Evolutionary conservation across 2,113 vertebrate species (phyloP), one percentile per base, ranked within the genome.

Genomic region (Oophaga pumilio): DNA sequence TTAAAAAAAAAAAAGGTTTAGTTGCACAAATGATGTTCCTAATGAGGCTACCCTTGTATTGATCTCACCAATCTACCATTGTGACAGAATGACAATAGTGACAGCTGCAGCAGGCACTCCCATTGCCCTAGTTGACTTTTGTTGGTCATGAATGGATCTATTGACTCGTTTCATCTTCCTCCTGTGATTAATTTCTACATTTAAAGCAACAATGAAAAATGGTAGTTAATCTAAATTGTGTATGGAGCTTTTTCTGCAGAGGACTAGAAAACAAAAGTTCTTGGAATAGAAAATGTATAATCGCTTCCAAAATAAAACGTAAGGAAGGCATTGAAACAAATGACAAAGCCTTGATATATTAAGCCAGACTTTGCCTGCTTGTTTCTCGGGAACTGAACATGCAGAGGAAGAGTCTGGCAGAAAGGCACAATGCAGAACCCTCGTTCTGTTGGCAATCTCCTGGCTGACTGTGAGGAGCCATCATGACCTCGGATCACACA

Each of bases 351-450:
- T 43, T 60, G 26, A 18, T 43, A 60, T 43, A 59, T 28, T 10
- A 28, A 60, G 15, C 56, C 56, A 80, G 78, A 43, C 18, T 20
- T 20, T 43, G 8, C 78, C 56, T 60, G 24, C 24, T 28, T 13
- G 22, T 79, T 50, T 79, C 49, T 52, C 13, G 18, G 11, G 28
- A 18, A 24, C 53, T 26, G 56, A 60, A 22, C 17, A 43, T 60
- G 26, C 78, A 80, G 56, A 79, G n/a, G 52, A 18, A 79, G n/a
- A 59, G 24, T 59, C 77, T 79, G 77, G 15, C 53, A 59, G 12
- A 7, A 80, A 80, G 11, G 15, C 26, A 57, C 71, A 50, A 74
- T 74, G 69, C 53, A 59, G 22, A 56, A 78, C n/a, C 56, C 24
- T 33, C 6, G n/a, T 59, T 79, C 22, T 22, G 28, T 26, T 60